Percentiles rank a stretch among this genome's conserved stretches.
phyloP scores from a whole-genome alignment of 2,113 vertebrate genomes.

The Caranx ignobilis region DNA sequence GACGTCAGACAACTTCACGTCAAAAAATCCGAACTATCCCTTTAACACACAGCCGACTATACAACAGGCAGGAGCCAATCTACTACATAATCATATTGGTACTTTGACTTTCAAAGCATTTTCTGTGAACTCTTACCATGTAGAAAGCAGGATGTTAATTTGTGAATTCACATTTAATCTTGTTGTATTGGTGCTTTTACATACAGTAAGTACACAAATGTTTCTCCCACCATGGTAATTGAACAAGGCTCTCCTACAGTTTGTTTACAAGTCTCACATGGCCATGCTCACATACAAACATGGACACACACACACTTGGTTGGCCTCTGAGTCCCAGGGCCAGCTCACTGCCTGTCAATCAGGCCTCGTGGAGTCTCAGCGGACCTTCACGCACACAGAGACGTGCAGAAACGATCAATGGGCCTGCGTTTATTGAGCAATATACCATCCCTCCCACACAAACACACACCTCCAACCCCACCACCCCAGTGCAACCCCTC shows the following conservation, averaged over 20 bases:
- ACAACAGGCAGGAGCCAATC: neutral
- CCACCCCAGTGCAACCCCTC: neutral
- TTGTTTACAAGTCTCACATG: constrained; percentile 12
- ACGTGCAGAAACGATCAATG: constrained; percentile 59
- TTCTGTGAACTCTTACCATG: neutral
- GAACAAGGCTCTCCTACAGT: neutral
- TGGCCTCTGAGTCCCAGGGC: constrained; percentile 11
- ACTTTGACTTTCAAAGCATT: neutral
- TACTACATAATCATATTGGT: neutral
- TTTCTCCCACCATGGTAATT: neutral
- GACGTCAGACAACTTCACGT: no score
- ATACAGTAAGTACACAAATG: neutral
- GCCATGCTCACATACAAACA: constrained; percentile 19
- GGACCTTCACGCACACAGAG: constrained; percentile 37
- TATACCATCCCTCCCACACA: constrained; percentile 8
- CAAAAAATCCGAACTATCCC: no score
- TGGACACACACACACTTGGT: neutral
- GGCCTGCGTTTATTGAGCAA: constrained; percentile 47
- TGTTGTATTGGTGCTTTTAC: neutral
- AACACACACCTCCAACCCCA: neutral
- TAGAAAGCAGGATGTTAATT: neutral
- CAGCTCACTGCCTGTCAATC: constrained; percentile 57
- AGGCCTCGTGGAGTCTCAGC: constrained; percentile 41
- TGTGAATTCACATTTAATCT: neutral
- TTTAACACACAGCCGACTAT: neutral